Conservation (phyloP, 2,113 vertebrate genomes). For the Erpornis zantholeuca region DNA sequence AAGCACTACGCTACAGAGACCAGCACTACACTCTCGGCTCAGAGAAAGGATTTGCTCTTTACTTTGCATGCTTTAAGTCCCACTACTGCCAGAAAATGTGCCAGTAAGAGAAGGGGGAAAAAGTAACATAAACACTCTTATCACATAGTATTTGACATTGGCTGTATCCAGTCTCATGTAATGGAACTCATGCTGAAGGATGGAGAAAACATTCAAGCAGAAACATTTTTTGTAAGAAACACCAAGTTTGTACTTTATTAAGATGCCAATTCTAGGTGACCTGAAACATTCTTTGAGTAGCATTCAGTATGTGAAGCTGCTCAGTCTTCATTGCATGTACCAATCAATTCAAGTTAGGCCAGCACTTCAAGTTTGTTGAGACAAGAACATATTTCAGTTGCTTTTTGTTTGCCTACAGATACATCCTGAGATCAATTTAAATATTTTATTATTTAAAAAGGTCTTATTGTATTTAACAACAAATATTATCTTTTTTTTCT, state of each 20-base stretch:
- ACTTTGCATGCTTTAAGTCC: neutral
- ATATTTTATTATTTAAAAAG: neutral
- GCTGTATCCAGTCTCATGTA: neutral
- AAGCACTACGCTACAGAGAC: neutral
- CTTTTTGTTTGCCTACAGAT: neutral
- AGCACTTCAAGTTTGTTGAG: neutral
- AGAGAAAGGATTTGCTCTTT: neutral
- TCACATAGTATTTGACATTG: neutral
- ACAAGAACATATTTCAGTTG: neutral
- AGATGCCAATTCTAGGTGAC: neutral
- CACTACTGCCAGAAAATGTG: neutral
- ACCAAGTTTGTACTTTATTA: neutral
- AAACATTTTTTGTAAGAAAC: neutral
- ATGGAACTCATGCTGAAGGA: neutral
- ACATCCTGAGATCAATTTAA: neutral
- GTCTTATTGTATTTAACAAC: neutral
- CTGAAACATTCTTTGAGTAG: neutral
- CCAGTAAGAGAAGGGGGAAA: neutral
- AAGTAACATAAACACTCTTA: neutral
- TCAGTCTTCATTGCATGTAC: neutral
- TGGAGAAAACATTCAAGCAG: neutral
- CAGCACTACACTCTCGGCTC: neutral
- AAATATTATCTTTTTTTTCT: neutral
- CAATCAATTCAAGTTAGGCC: neutral
- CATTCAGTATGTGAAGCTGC: neutral